Base-by-base conservation (phyloP, 2,113 vertebrate genomes). In the Motacilla tschutschensis region DNA sequence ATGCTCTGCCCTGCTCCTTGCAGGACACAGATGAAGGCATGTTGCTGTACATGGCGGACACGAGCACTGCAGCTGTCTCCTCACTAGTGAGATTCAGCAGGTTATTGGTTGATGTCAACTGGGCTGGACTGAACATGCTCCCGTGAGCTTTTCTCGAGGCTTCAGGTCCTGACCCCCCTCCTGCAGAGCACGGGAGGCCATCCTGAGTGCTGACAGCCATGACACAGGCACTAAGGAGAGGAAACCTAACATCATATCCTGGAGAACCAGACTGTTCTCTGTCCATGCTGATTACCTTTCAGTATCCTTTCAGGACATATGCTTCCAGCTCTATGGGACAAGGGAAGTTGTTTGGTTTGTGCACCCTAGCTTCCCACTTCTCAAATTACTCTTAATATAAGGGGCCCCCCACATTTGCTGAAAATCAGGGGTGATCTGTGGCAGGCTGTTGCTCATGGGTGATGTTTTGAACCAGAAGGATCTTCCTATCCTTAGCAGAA, bases 331-430 rank as follows among this genome's bases (percentile, higher is more conserved):
- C 25, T 22, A 1, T 5, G 16, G 29, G 38, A 77, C 20, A 62
- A 48, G 10, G 19, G 13, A 36, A 26, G 6, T 44, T 28, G 17
- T 9, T 62, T 78, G 6, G 26, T 38, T 87, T 58, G 38, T 36
- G 36, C 14, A 51, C n/a, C 12, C 14, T 53, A 21, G 12, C 36
- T 75, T 86, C 50, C 29, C 1, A 4, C 12, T 81, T 53, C 41
- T 57, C 29, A 53, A 41, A 50, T 16, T 31, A 26, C n/a, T 75
- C 38, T 24, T 46, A 15, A 26, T 41, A 44, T 47, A 67, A 0
- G 0, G 17, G 4, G 21, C 22, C 0, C 0, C 17, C 6, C 0
- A 2, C 6, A 18, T 44, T 2, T 69, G 24, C 46, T 48, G 38
- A n/a, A 59, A 48, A 28, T 29, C 41, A 41, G 35, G 17, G 8